Conservation (phyloP, 2,797 vertebrate genomes). For the Serranus cabrilla region DNA sequence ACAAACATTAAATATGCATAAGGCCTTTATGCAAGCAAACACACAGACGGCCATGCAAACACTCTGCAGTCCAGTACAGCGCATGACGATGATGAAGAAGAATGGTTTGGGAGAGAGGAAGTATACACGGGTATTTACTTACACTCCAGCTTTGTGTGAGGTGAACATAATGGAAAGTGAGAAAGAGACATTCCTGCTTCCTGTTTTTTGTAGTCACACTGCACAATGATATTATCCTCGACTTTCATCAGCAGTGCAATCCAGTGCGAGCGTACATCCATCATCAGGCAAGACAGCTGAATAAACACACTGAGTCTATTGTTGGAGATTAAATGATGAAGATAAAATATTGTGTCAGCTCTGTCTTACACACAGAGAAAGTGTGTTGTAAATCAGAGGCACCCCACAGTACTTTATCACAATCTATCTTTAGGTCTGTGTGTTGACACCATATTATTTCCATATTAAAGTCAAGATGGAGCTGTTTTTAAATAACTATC, state of each 20-base stretch:
- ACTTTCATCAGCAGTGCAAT: slow-evolving; percentile 13
- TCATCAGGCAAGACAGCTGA: slow-evolving; percentile 17
- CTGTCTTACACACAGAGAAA: neutral
- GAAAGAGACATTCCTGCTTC: neutral
- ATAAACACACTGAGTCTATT: slow-evolving; percentile 9
- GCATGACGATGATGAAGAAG: slow-evolving; percentile 22
- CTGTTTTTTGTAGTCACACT: slow-evolving; percentile 14
- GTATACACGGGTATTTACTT: neutral
- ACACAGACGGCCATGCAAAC: slow-evolving; percentile 15
- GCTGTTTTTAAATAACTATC: neutral
- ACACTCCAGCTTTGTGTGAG: neutral
- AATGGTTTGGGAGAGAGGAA: slow-evolving; percentile 16
- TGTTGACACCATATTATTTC: slow-evolving; percentile 6
- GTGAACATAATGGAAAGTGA: slow-evolving; percentile 11
- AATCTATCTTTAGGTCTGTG: neutral
- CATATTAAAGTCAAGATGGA: neutral
- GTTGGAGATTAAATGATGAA: slow-evolving; percentile 15
- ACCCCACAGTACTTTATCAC: neutral
- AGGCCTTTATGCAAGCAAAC: slow-evolving; percentile 43
- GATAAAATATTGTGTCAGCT: slow-evolving; percentile 21
- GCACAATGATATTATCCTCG: slow-evolving; percentile 14
- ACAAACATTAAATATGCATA: slow-evolving; percentile 77
- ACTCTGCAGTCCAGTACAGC: slow-evolving; percentile 8
- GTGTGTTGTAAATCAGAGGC: slow-evolving; percentile 9
- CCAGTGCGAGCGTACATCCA: neutral